A percentile compares a stretch with the other conserved stretches of the same genome.
Conservation (phyloP, 2,888 invertebrate genomes). For the Mechanitis messenoides region DNA sequence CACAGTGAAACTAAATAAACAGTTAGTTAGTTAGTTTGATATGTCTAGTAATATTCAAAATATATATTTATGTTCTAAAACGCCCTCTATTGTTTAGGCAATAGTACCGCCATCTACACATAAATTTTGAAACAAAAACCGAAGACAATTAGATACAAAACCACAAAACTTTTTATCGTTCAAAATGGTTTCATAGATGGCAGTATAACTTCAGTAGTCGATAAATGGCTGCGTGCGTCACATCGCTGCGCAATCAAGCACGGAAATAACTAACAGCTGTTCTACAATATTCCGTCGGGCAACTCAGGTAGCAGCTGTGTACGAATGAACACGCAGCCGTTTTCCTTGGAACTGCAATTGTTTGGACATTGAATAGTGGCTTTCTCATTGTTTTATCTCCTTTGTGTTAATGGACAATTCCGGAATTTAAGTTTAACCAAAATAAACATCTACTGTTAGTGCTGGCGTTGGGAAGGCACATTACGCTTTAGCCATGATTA, state of each 20-base stretch:
- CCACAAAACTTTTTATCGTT: background rate
- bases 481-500: conserved; percentile 56
- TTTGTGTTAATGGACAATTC: conserved; percentile 52
- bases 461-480: conserved; percentile 67
- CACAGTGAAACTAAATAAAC: too few species aligned
- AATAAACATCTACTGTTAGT: conserved; percentile 43
- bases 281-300: conserved; percentile 73
- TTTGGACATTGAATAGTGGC: conserved; percentile 55
- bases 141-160: background rate
- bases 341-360: conserved; percentile 70
- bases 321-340: conserved; percentile 54
- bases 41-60: too few species aligned
- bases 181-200: conserved; percentile 32
- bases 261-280: conserved; percentile 76
- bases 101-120: conserved; percentile 2
- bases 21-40: too few species aligned
- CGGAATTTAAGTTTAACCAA: conserved; percentile 55
- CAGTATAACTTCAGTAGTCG: conserved; percentile 44
- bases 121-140: background rate
- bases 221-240: conserved; percentile 66
- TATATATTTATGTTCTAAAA: too few species aligned
- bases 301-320: conserved; percentile 67
- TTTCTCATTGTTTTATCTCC: conserved; percentile 62
- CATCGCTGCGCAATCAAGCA: conserved; percentile 69
- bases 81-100: too few species aligned